A percentile compares a stretch with the other conserved stretches of the same genome.
Evolutionary conservation across 2,113 vertebrate species (phyloP).

Genomic region (Barbus barbus): DNA sequence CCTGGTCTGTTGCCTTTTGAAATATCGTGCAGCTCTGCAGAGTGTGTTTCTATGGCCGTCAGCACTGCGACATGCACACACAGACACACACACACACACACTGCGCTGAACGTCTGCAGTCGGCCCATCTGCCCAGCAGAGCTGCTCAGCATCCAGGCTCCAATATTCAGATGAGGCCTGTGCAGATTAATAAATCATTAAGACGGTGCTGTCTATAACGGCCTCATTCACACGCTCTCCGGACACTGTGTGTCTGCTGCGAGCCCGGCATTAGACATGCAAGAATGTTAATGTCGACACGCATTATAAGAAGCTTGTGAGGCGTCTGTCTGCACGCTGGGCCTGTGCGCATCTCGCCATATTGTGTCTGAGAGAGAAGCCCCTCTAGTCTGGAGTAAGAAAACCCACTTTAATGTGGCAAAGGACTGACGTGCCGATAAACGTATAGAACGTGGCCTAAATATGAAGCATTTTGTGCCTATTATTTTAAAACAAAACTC

Average conservation of each 20-base stretch:
- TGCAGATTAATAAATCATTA: conserved; percentile 54
- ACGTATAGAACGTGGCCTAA: not conserved
- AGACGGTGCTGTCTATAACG: conserved; percentile 13
- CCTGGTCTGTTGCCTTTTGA: not conserved
- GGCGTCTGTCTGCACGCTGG: conserved; percentile 62
- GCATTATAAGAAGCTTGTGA: conserved; percentile 83
- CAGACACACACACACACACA: conserved; percentile 1
- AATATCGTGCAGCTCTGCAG: not conserved
- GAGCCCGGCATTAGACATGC: conserved; percentile 83
- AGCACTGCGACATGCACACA: conserved; percentile 7
- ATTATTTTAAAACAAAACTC: not conserved
- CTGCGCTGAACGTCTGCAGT: not conserved
- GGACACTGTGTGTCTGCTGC: conserved; percentile 39
- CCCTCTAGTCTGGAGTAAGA: conserved; percentile 61
- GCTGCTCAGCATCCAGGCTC: conserved; percentile 84
- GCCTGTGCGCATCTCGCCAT: conserved; percentile 54
- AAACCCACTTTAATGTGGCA: not conserved
- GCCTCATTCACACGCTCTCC: conserved; percentile 45
- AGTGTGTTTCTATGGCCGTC: not conserved
- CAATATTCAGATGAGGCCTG: conserved; percentile 67
- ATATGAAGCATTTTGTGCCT: not conserved
- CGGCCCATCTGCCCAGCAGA: conserved; percentile 61
- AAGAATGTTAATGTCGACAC: conserved; percentile 90
- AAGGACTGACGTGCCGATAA: not conserved
- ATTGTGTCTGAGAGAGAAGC: conserved; percentile 72